A percentile compares a stretch with the other conserved stretches of the same genome.
These are phyloP conservation scores for Lepidostoma basale DNA, from an alignment of 1,140 invertebrate genomes.

Conservation along the genomic window DNA sequence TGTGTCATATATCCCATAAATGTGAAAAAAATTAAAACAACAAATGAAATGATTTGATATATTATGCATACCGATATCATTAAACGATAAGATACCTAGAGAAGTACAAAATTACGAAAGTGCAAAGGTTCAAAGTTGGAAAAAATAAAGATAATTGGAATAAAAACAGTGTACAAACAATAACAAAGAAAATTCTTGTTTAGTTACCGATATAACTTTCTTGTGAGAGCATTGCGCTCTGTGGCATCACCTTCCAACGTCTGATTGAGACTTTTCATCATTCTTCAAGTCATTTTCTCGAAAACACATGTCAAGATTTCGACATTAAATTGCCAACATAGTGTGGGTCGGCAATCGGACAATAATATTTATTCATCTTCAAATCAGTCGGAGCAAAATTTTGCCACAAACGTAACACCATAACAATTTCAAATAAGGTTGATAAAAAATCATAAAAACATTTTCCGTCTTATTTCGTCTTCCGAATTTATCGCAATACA, in stretches of 20 bases:
- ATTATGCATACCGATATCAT: too few species aligned
- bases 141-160: neutral
- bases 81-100: too few species aligned
- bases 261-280: conserved; percentile 37
- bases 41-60: too few species aligned
- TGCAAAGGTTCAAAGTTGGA: conserved; percentile 17
- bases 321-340: conserved; percentile 34
- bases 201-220: conserved; percentile 38
- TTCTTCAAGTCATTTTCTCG: conserved; percentile 37
- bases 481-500: neutral
- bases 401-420: conserved; percentile 15
- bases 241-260: conserved; percentile 33
- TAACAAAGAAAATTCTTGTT: neutral
- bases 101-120: too few species aligned
- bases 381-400: neutral
- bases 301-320: conserved; percentile 39
- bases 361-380: conserved; percentile 24
- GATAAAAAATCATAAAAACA: conserved; percentile 24
- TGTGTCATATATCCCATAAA: too few species aligned
- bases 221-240: conserved; percentile 40
- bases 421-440: conserved; percentile 23
- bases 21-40: too few species aligned
- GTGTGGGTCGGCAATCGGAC: conserved; percentile 10
- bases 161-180: conserved; percentile 17
- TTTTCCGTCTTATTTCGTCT: neutral